phyloP scores from a whole-genome alignment of 2,797 vertebrate genomes.

The Danio albolineatus region DNA sequence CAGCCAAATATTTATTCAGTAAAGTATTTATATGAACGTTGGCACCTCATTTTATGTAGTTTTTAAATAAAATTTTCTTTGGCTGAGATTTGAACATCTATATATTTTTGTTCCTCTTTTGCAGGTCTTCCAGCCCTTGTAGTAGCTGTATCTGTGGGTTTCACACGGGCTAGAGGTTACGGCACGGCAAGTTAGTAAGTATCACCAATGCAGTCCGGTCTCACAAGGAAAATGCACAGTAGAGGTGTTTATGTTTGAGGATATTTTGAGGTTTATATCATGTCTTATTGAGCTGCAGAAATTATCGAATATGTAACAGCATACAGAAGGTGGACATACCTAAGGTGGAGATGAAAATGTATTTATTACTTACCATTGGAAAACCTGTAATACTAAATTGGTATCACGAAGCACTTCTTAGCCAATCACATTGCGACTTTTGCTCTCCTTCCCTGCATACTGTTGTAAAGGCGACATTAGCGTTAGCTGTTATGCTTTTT shows the following conservation, averaged over 20 bases:
- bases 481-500: too few relatives aligned
- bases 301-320: background rate
- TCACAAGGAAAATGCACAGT: background rate
- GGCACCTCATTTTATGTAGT: background rate
- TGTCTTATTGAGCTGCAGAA: background rate
- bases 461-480: too few relatives aligned
- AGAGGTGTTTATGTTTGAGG: background rate
- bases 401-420: too few relatives aligned
- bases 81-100: too few relatives aligned
- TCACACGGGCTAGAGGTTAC: constrained; percentile 97
- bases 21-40: background rate
- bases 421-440: too few relatives aligned
- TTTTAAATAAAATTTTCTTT: too few relatives aligned
- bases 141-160: constrained; percentile 97
- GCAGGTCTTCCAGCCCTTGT: constrained; percentile 96
- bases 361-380: too few relatives aligned
- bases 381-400: too few relatives aligned
- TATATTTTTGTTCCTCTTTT: constrained; percentile 14
- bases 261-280: background rate
- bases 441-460: too few relatives aligned
- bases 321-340: too few relatives aligned
- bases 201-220: constrained; percentile 8
- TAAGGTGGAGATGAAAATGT: too few relatives aligned
- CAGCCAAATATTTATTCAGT: too few relatives aligned
- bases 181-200: constrained; percentile 97